A percentile compares a stretch with the other conserved stretches of the same genome.
Conservation (phyloP, 2,888 invertebrate species). For the Trypoxylon attenuatum region DNA sequence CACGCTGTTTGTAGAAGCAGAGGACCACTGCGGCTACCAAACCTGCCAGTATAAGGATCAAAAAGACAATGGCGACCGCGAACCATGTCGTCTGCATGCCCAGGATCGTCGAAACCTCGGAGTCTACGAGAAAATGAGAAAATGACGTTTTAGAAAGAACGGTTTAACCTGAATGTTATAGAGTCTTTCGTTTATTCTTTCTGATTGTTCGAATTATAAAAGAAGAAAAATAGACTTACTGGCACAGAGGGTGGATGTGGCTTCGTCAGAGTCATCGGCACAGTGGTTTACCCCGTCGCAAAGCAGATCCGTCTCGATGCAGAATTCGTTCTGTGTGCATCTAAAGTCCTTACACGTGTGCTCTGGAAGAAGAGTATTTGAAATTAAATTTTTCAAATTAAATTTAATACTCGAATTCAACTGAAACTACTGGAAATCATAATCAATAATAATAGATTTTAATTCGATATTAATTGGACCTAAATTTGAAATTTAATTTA, state of each 20-base stretch:
- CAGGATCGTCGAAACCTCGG: slow-evolving; percentile 80
- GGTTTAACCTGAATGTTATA: too few relatives aligned
- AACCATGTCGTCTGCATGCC: slow-evolving; percentile 87
- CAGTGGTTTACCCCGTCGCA: slow-evolving; percentile 97
- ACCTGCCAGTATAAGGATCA: slow-evolving; percentile 82
- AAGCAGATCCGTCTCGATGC: slow-evolving; percentile 92
- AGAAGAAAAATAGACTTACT: slow-evolving; percentile 79
- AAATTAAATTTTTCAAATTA: too few relatives aligned
- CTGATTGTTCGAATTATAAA: slow-evolving; percentile 10
- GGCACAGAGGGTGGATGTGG: slow-evolving; percentile 88
- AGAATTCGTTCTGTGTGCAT: slow-evolving; percentile 91
- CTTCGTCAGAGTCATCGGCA: slow-evolving; percentile 94
- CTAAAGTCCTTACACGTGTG: slow-evolving; percentile 92
- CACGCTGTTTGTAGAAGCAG: slow-evolving; percentile 85
- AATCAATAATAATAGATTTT: too few relatives aligned
- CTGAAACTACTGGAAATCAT: too few relatives aligned
- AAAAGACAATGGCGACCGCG: slow-evolving; percentile 83
- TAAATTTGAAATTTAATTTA: too few relatives aligned
- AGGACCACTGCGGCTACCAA: slow-evolving; percentile 83
- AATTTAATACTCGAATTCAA: too few relatives aligned
- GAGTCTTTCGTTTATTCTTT: neutral
- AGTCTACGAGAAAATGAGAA: slow-evolving; percentile 74
- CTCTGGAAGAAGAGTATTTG: slow-evolving; percentile 79
- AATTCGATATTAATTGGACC: too few relatives aligned
- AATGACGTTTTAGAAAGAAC: too few relatives aligned